Evolutionary conservation across 2,888 invertebrate genomes (phyloP).

Genomic region (Scotopteryx bipunctaria): DNA sequence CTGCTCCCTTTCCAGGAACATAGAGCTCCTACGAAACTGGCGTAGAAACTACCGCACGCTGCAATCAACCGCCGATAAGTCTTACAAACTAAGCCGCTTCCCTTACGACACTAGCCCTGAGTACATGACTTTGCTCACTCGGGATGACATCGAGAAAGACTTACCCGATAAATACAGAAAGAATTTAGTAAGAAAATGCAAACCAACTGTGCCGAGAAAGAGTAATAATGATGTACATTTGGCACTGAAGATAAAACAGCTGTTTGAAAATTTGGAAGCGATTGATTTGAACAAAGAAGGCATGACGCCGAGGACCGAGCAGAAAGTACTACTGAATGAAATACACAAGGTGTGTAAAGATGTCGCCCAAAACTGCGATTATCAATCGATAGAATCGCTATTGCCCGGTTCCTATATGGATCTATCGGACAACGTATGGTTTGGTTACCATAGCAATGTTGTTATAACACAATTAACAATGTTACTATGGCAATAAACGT

Average conservation of each 20-base stretch:
- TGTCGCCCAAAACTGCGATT: too few relatives aligned
- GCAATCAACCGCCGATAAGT: slow-evolving; percentile 45
- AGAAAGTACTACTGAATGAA: slow-evolving; percentile 79
- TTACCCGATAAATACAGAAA: slow-evolving; percentile 72
- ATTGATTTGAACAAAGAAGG: slow-evolving; percentile 65
- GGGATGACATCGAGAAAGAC: slow-evolving; percentile 76
- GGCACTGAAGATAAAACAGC: slow-evolving; percentile 71
- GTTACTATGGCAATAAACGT: too few relatives aligned
- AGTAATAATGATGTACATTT: slow-evolving; percentile 64
- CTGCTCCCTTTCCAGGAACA: slow-evolving; percentile 51
- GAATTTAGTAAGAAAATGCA: slow-evolving; percentile 53
- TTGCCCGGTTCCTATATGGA: too few relatives aligned
- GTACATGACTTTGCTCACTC: slow-evolving; percentile 76
- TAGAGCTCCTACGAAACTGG: slow-evolving; percentile 80
- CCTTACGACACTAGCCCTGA: slow-evolving; percentile 84
- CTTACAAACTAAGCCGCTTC: slow-evolving; percentile 53
- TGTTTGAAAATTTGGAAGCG: slow-evolving; percentile 71
- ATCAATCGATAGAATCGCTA: too few relatives aligned
- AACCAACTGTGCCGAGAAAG: slow-evolving; percentile 63
- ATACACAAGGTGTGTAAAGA: slow-evolving; percentile 86
- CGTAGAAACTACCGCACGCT: slow-evolving; percentile 64
- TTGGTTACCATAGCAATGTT: too few relatives aligned
- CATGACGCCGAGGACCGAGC: slow-evolving; percentile 80
- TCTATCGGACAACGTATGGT: too few relatives aligned
- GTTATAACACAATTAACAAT: too few relatives aligned